Conservation (phyloP, 2,797 vertebrate genomes). For the Esox lucius region DNA sequence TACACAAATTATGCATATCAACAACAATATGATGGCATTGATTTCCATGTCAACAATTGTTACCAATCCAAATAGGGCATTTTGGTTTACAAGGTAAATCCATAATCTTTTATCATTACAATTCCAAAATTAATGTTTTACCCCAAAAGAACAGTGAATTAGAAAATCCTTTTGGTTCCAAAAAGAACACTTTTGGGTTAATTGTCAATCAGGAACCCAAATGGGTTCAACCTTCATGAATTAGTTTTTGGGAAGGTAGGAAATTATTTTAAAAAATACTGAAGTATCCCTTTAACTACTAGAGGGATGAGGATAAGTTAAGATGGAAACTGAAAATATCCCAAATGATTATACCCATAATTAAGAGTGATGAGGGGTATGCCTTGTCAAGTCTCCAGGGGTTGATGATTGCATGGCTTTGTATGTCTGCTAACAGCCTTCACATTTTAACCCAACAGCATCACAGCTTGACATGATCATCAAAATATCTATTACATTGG, state of each 20-base stretch:
- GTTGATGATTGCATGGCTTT: conserved; percentile 44
- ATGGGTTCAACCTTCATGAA: no score
- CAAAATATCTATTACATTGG: neutral
- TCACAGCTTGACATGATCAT: neutral
- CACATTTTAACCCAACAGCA: neutral
- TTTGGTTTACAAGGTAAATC: no score
- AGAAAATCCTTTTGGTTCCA: conserved; percentile 37
- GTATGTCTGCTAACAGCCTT: neutral
- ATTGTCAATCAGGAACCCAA: no score
- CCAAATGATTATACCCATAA: conserved; percentile 68
- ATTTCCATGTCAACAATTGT: conserved; percentile 6
- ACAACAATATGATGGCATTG: neutral
- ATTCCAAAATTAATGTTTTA: no score
- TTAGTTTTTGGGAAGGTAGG: no score
- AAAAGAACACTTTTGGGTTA: no score
- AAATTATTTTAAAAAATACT: no score
- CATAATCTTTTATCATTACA: no score
- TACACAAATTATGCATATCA: conserved; percentile 13
- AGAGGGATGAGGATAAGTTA: conserved; percentile 58
- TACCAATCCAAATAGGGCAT: no score
- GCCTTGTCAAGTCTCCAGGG: conserved; percentile 60
- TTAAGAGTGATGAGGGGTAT: conserved; percentile 65
- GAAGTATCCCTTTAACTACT: conserved; percentile 38
- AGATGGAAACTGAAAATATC: conserved; percentile 65
- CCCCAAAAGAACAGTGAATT: neutral